Base-by-base conservation (phyloP, 2,888 invertebrate genomes). In the Tanytarsus gracilentus region DNA sequence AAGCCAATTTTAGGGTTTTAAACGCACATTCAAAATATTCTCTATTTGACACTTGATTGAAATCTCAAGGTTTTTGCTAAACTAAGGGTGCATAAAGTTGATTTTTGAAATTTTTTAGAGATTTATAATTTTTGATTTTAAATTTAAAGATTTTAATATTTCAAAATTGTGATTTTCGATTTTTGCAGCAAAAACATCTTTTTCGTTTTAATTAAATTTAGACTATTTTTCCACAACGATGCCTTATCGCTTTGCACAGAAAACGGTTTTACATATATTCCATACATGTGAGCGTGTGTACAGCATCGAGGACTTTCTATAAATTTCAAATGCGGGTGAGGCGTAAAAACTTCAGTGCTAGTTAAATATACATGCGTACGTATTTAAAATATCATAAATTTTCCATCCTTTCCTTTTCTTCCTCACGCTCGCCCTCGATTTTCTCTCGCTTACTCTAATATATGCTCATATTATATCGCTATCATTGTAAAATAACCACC, bases 341-440 rank as follows among this genome's bases (percentile, higher is more conserved):
- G 18, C 18, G 21, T 44, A 44, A 9, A 23, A 11, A 40, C 40
- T 16, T 14, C 11, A 18, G 44, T 33, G 44, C 33, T 27, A 33
- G 27, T 56, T 29, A 52, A 56, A 56, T 56, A 40, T 56, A 56
- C 56, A 56, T 56, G 56, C 56, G 56, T 56, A n/a, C n/a, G 56
- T 56, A 39, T 56, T 56, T 56, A 56, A 56, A 56, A 56, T 56
- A 56, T 56, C 56, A 56, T 56, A 56, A 56, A 56, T 56, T 56
- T 56, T 40, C 56, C 33, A 26, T 49, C 49, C 26, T 56, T 27
- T 56, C 40, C 51, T 26, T 11, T 7, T 21, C 30, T 36, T 1
- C 29, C 33, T 30, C 30, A 4, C 21, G 18, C 16, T 18, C 18
- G 16, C 6, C 36, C 36, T 14, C 36, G 14, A 21, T 23, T 23